Conservation (phyloP, 2,888 invertebrate species). For the Alviniconcha strummeri region DNA sequence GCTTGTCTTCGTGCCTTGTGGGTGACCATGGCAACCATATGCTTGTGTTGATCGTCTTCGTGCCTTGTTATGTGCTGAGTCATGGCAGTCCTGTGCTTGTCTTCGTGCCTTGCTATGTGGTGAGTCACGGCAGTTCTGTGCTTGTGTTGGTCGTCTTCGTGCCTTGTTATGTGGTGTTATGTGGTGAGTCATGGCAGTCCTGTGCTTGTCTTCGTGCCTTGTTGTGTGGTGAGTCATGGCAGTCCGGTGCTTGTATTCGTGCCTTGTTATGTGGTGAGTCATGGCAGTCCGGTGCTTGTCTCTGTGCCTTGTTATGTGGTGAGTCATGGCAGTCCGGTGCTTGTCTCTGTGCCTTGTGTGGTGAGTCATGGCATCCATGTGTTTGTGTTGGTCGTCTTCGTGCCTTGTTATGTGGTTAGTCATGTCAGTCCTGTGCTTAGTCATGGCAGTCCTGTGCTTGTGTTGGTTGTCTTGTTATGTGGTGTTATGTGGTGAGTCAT, state of each 20-base stretch:
- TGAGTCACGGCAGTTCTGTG: constrained; percentile 43
- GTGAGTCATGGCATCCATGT: background rate
- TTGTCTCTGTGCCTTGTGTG: background rate
- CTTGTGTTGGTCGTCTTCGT: constrained; percentile 45
- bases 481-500: no score
- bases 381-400: constrained; percentile 40
- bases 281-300: constrained; percentile 5
- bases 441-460: background rate
- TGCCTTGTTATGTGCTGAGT: no score
- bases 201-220: background rate
- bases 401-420: constrained; percentile 2
- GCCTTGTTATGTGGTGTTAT: constrained; percentile 49
- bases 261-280: background rate
- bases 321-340: background rate
- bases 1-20: no score
- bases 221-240: background rate
- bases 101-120: constrained; percentile 39
- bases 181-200: constrained; percentile 32
- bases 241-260: background rate
- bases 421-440: no score
- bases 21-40: no score
- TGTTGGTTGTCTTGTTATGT: constrained; percentile 2
- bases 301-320: constrained; percentile 47
- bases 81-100: constrained; percentile 35
- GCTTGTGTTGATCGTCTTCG: background rate